Evolutionary conservation across 2,113 vertebrate genomes (phyloP).

Genomic region (Phyllopteryx taeniolatus): DNA sequence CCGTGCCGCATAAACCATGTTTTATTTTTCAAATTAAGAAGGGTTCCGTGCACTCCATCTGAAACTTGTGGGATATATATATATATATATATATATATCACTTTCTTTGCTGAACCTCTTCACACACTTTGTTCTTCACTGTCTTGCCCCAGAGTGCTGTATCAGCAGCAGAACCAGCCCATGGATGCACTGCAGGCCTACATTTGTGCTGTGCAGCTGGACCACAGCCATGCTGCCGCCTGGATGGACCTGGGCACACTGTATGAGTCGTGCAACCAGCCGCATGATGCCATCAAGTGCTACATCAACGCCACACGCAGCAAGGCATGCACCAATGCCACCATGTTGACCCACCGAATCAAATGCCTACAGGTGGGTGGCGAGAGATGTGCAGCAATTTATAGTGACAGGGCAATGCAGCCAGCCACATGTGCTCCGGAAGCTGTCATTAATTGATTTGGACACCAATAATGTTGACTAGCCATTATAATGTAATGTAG

Average conservation of each 20-base stretch:
- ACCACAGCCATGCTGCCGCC: slow-evolving; percentile 97
- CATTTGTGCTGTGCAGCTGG: slow-evolving; percentile 98
- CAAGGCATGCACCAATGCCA: slow-evolving; percentile 96
- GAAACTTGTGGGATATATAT: no score
- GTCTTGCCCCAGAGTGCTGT: slow-evolving; percentile 82
- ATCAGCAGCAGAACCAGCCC: slow-evolving; percentile 99
- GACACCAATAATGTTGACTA: background rate
- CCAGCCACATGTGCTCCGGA: background rate
- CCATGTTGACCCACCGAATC: slow-evolving; percentile 93
- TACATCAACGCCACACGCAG: slow-evolving; percentile 99
- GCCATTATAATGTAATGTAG: background rate
- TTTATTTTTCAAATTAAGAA: no score
- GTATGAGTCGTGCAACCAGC: slow-evolving; percentile 99
- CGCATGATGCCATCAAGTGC: slow-evolving; percentile 99
- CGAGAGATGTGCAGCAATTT: background rate
- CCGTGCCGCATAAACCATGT: no score
- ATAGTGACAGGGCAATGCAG: background rate
- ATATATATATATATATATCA: background rate
- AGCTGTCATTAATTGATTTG: background rate
- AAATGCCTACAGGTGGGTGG: slow-evolving; percentile 98
- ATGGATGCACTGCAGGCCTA: slow-evolving; percentile 99
- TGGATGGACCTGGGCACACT: slow-evolving; percentile 99
- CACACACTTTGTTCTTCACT: background rate
- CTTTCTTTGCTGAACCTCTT: background rate
- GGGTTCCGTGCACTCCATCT: no score